Evolutionary conservation across 2,888 invertebrate species (phyloP).

Genomic region (Megaustenia siamemsis): DNA sequence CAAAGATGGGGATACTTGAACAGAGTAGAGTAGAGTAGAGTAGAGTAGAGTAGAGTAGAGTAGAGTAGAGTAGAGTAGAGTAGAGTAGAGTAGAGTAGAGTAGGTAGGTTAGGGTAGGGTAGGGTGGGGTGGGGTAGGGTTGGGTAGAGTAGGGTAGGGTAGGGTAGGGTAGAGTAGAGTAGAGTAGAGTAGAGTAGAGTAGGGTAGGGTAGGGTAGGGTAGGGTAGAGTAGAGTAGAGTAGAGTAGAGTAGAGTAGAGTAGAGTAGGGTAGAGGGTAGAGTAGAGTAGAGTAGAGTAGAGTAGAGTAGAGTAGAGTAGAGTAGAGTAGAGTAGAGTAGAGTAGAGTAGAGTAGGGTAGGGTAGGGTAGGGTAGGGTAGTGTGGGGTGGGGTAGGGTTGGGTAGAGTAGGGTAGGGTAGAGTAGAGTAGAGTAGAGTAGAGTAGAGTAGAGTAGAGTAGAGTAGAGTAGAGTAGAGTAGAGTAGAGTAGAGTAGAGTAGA

Average conservation of each 20-base stretch:
- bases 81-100: conserved; percentile 19
- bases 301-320: conserved; percentile 22
- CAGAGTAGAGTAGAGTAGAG: too few species aligned
- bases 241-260: conserved; percentile 32
- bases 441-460: too few species aligned
- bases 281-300: too few species aligned
- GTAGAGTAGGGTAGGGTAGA: too few species aligned
- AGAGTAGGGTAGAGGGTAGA: too few species aligned
- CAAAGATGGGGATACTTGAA: too few species aligned
- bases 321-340: conserved; percentile 34
- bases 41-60: conserved; percentile 27
- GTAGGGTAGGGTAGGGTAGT: not conserved
- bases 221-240: not conserved
- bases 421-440: too few species aligned
- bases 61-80: conserved; percentile 9
- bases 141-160: conserved; percentile 35
- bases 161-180: conserved; percentile 36
- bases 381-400: too few species aligned
- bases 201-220: conserved; percentile 35
- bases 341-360: too few species aligned
- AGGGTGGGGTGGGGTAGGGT: conserved; percentile 36
- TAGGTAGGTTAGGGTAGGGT: too few species aligned
- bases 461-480: too few species aligned
- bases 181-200: conserved; percentile 38
- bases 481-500: too few species aligned